Evolutionary conservation across 2,113 vertebrate genomes (phyloP).

Genomic region (Siphamia tubifer): DNA sequence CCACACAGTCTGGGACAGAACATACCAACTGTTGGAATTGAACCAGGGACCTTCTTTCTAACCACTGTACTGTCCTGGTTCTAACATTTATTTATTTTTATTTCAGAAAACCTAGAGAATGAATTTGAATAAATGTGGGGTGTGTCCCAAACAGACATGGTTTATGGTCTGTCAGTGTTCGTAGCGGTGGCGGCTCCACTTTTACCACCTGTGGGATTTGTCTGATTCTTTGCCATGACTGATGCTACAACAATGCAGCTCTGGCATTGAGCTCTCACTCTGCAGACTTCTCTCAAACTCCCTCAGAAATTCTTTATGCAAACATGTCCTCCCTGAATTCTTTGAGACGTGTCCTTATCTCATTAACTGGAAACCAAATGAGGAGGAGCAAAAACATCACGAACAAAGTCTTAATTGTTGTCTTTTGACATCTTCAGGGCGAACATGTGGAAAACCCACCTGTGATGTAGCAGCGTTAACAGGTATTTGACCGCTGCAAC

Average conservation of each 20-base stretch:
- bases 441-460: neutral
- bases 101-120: too few relatives aligned
- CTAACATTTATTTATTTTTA: too few relatives aligned
- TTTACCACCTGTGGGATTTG: conserved; percentile 46
- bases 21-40: too few relatives aligned
- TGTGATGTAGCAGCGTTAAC: neutral
- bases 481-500: neutral
- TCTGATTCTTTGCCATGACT: conserved; percentile 18
- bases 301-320: conserved; percentile 60
- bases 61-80: too few relatives aligned
- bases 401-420: conserved; percentile 54
- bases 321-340: conserved; percentile 55
- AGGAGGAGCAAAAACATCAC: neutral
- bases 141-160: too few relatives aligned
- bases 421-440: neutral
- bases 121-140: too few relatives aligned
- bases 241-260: conserved; percentile 48
- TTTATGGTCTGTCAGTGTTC: neutral
- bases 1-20: too few relatives aligned
- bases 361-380: conserved; percentile 25
- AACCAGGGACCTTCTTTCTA: too few relatives aligned
- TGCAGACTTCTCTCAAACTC: conserved; percentile 44
- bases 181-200: conserved; percentile 17
- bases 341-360: conserved; percentile 64
- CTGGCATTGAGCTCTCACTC: conserved; percentile 23